Percentiles rank a stretch among this genome's conserved stretches.
phyloP scores from a whole-genome alignment of 1,140 invertebrate species.

The Diuraphis noxia region DNA sequence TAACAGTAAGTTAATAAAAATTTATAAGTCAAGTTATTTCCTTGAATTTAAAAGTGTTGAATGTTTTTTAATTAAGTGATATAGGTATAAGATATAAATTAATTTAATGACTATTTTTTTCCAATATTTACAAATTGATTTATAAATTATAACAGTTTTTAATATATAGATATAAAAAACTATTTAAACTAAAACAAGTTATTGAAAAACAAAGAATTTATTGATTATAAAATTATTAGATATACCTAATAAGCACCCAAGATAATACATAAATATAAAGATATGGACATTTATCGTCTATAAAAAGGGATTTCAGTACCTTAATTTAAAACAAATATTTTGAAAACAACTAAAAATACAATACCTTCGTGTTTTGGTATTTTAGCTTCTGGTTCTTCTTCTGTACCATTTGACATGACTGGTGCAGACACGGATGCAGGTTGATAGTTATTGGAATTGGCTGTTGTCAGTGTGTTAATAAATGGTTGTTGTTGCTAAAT shows the following conservation, averaged over 20 bases:
- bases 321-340: not conserved
- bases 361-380: constrained; percentile 47
- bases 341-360: constrained; percentile 24
- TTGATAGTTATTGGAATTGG: constrained; percentile 27
- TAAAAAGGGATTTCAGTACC: constrained; percentile 3
- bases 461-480: not conserved
- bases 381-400: constrained; percentile 42
- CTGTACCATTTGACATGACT: constrained; percentile 40
- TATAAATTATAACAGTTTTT: not conserved
- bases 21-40: not conserved
- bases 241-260: not conserved
- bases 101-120: not conserved
- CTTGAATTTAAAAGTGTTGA: not conserved
- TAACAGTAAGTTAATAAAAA: not conserved
- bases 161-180: not conserved
- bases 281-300: not conserved
- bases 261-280: not conserved
- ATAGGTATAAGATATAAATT: not conserved
- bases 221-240: not conserved
- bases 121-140: not conserved
- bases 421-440: not conserved
- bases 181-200: not conserved
- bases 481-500: constrained; percentile 43
- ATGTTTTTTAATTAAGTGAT: not conserved
- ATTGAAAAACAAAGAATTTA: not conserved